A percentile compares a stretch with the other conserved stretches of the same genome.
phyloP scores from a whole-genome alignment of 2,113 vertebrate genomes.

The Dolichotis patagonum region DNA sequence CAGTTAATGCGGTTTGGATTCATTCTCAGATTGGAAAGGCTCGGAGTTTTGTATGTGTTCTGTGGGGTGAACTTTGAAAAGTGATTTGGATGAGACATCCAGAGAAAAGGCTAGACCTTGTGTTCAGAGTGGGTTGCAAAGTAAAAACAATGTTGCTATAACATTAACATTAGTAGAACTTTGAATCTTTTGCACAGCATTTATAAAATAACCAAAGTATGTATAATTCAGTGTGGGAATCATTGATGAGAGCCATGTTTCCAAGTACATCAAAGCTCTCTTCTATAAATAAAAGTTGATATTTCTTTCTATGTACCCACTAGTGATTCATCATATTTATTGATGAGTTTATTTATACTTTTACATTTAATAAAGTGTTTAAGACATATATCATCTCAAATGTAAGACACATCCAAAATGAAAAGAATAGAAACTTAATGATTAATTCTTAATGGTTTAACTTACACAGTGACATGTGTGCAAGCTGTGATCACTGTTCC shows the following conservation, averaged over 20 bases:
- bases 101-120: not conserved
- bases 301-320: not conserved
- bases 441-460: not conserved
- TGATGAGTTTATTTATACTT: not conserved
- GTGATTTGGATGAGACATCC: not conserved
- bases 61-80: not conserved
- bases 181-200: not conserved
- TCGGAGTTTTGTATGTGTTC: not conserved
- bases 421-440: not conserved
- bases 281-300: not conserved
- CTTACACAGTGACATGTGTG: not conserved
- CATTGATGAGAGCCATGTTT: not conserved
- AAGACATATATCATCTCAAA: not conserved
- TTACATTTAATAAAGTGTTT: not conserved
- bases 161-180: not conserved
- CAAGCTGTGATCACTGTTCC: too few species aligned
- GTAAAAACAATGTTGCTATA: not conserved
- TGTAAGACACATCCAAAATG: not conserved
- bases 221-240: not conserved
- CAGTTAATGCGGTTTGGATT: not conserved
- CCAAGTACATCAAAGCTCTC: not conserved
- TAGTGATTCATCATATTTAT: not conserved
- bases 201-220: not conserved
- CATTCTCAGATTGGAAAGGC: not conserved
- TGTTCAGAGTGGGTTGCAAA: not conserved